These are phyloP conservation scores for Eumacrocentrus americanus DNA, from an alignment of 2,888 invertebrate genomes.

Conservation along the genomic window DNA sequence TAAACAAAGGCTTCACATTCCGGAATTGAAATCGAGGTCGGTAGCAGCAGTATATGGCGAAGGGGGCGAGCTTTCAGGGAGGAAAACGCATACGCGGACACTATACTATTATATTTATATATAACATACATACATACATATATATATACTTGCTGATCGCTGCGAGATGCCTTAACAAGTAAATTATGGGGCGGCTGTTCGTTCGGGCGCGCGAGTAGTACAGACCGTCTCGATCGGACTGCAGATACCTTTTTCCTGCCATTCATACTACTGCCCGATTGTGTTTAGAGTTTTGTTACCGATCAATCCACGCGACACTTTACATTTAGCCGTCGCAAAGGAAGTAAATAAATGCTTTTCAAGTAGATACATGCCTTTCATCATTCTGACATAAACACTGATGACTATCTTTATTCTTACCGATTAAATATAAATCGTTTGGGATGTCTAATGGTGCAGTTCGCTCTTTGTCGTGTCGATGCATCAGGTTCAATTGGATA, in stretches of 20 bases:
- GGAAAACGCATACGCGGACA: conserved; percentile 13
- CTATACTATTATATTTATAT: neutral
- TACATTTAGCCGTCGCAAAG: conserved; percentile 2
- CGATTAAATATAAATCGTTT: conserved; percentile 2
- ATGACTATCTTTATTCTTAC: conserved; percentile 4
- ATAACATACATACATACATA: no score
- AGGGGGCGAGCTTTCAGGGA: neutral
- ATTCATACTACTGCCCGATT: conserved; percentile 11
- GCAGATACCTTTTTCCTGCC: conserved; percentile 11
- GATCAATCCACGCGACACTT: conserved; percentile 20
- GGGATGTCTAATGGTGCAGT: neutral
- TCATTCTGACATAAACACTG: no score
- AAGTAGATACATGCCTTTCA: neutral
- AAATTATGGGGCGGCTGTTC: conserved; percentile 57
- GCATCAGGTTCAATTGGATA: neutral
- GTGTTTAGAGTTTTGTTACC: conserved; percentile 12
- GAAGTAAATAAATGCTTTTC: neutral
- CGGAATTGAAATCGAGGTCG: conserved; percentile 42
- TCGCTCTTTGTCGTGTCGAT: neutral
- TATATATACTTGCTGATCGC: no score
- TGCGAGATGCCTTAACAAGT: conserved; percentile 53
- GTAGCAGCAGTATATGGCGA: no score
- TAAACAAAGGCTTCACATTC: conserved; percentile 46
- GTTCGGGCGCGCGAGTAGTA: conserved; percentile 40
- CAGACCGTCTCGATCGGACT: conserved; percentile 24